Conservation (phyloP, 1,140 invertebrate genomes). For the Drosophila mayri region DNA sequence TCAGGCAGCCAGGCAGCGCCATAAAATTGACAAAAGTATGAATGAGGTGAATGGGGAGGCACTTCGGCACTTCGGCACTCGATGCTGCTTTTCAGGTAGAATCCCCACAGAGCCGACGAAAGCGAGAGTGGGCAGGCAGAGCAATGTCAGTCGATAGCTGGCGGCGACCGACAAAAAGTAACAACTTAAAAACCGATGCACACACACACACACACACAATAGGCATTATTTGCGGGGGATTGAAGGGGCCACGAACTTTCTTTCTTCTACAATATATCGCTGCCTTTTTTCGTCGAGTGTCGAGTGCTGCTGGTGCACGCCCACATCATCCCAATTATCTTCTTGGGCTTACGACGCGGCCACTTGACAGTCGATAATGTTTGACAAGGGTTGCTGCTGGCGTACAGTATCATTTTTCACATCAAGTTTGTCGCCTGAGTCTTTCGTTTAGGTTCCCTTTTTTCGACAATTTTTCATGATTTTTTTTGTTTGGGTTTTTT, state of each 20-base stretch:
- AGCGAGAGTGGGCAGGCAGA: conserved; percentile 71
- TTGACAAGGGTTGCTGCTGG: conserved; percentile 34
- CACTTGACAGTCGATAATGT: conserved; percentile 38
- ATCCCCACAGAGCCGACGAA: conserved; percentile 58
- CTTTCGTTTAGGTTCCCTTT: not conserved
- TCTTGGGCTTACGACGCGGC: conserved; percentile 11
- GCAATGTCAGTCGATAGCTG: conserved; percentile 51
- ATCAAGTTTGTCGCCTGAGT: not conserved
- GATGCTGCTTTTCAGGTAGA: conserved; percentile 61
- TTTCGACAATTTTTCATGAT: no score
- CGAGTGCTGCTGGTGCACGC: conserved; percentile 36
- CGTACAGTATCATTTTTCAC: conserved; percentile 11
- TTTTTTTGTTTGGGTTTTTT: no score
- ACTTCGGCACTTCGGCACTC: conserved; percentile 7
- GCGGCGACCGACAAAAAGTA: conserved; percentile 35
- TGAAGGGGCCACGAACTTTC: conserved; percentile 63
- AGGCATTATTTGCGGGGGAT: conserved; percentile 26
- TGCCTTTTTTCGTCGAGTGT: conserved; percentile 45
- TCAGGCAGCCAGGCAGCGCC: conserved; percentile 1
- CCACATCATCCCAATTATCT: conserved; percentile 60
- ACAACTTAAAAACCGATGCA: conserved; percentile 41
- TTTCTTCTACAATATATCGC: conserved; percentile 64
- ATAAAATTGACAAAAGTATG: conserved; percentile 39
- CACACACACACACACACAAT: conserved; percentile 43
- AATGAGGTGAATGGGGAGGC: conserved; percentile 41